Base-by-base conservation (phyloP, 2,797 vertebrate genomes). In the Merluccius polli region DNA sequence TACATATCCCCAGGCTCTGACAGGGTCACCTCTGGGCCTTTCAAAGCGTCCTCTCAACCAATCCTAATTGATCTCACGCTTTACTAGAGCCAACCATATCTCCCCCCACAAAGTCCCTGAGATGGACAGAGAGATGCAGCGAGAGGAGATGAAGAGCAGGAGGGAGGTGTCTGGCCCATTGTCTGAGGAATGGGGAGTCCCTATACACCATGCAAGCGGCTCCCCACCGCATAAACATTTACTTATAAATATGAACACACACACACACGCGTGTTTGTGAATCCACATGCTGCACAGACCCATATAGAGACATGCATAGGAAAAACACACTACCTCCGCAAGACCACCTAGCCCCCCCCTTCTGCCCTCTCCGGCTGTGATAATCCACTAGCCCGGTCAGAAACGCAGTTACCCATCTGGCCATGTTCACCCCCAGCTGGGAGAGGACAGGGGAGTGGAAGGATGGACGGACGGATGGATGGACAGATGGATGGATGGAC, bases 1-100 rank as follows among this genome's bases (percentile, higher is more conserved):
- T 83, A 88, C 86, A 91, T 81, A 88, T 59, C 82, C 90, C 89
- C 79, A 83, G 90, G 89, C 88, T 88, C 81, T 87, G 89, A 90
- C 91, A 90, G 44, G 95, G 94, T 96, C 93, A 95, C 91, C 92
- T 90, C 79, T 93, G 89, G 87, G 93, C 94, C 92, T 93, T 95
- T 95, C 93, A 94, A 92, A 92, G 93, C 90, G 90, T 94, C 91
- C 93, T 93, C 93, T 95, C 94, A 94, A 95, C 92, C 95, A 94
- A 89, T 89, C 91, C 93, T 95, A 94, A 95, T 94, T 93, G 93
- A 93, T 96, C 93, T 94, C 92, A 94, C 94, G 92, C 94, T 93
- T 94, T 95, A 95, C 94, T 95, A 95, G 93, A 89, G 91, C 93
- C 94, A 94, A 94, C 95, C 94, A 95, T 93, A 85, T 90, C 88